Percentiles rank a stretch among this genome's conserved stretches.
These are phyloP conservation scores for Prietella phreatophila DNA, from an alignment of 2,113 vertebrate genomes.

Conservation along the genomic window DNA sequence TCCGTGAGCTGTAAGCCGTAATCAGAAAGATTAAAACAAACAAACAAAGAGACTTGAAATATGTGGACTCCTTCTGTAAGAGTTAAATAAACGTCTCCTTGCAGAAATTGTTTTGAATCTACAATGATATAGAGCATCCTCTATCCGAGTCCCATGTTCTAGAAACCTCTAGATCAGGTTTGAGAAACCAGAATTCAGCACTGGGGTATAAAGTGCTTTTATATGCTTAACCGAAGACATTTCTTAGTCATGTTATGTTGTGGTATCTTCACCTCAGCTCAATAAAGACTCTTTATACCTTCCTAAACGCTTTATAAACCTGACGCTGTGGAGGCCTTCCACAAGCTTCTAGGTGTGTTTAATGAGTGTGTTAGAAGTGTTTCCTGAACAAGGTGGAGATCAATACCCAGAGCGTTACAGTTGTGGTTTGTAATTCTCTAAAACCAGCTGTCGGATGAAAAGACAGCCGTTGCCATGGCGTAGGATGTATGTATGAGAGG, in stretches of 20 bases:
- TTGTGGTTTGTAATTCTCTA: slow-evolving; percentile 19
- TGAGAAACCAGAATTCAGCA: background rate
- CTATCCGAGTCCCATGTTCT: background rate
- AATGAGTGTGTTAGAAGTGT: background rate
- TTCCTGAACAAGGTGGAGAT: too few species aligned
- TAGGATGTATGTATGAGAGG: background rate
- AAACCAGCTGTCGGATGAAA: slow-evolving; percentile 7
- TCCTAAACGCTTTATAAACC: background rate
- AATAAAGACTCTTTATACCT: background rate
- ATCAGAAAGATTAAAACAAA: too few species aligned
- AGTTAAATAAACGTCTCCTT: background rate
- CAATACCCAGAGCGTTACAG: background rate
- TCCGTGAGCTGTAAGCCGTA: too few species aligned
- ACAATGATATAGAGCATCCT: background rate
- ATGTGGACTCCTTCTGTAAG: too few species aligned
- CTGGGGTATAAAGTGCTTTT: background rate
- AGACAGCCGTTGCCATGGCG: slow-evolving; percentile 15
- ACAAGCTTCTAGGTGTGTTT: background rate
- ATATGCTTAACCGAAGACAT: background rate
- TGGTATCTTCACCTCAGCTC: background rate
- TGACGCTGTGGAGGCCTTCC: background rate
- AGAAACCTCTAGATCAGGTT: background rate
- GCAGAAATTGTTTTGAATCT: too few species aligned
- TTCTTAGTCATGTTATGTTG: background rate
- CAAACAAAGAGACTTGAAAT: too few species aligned